Evolutionary conservation across 1,140 invertebrate species (phyloP).

Genomic region (Diuraphis noxia): DNA sequence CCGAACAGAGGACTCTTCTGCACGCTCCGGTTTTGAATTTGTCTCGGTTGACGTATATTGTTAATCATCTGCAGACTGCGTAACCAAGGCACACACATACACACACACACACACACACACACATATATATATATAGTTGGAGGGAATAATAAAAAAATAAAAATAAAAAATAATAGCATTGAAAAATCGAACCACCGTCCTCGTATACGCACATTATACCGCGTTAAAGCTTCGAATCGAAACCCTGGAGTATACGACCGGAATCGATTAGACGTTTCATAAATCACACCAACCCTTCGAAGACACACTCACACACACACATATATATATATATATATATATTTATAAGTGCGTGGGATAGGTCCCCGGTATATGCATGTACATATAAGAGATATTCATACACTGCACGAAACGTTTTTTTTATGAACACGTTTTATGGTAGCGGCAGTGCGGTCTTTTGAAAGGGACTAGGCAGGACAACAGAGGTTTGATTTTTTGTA

Average conservation of each 20-base stretch:
- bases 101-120: neutral
- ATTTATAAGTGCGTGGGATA: neutral
- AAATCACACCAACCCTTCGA: constrained; percentile 49
- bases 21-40: constrained; percentile 39
- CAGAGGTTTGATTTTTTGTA: neutral
- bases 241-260: constrained; percentile 38
- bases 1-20: neutral
- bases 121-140: neutral
- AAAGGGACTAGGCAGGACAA: neutral
- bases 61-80: constrained; percentile 39
- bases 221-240: constrained; percentile 26
- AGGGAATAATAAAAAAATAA: neutral
- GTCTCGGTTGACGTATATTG: constrained; percentile 31
- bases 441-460: neutral
- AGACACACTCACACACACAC: constrained; percentile 7
- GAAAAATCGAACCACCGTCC: neutral
- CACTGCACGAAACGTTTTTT: neutral
- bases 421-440: constrained; percentile 29
- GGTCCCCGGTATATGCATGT: neutral
- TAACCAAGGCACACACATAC: neutral
- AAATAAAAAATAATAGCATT: constrained; percentile 1
- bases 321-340: neutral
- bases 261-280: constrained; percentile 52
- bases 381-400: constrained; percentile 36
- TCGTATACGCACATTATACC: neutral